phyloP scores from a whole-genome alignment of 2,888 invertebrate species.

The Linyphia triangularis region DNA sequence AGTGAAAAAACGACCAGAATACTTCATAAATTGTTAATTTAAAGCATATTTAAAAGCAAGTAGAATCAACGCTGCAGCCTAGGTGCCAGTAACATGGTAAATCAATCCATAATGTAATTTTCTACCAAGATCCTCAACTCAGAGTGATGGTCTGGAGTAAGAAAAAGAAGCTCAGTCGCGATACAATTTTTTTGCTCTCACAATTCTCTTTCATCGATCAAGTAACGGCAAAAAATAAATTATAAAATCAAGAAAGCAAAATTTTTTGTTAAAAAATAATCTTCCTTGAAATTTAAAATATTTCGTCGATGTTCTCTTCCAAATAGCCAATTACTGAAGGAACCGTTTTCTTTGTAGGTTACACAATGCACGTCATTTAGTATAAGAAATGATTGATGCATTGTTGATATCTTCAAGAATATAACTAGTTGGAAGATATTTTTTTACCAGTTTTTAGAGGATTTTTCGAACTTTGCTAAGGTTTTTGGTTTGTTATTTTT shows the following conservation, averaged over 20 bases:
- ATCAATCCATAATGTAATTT: background rate
- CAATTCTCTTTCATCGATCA: background rate
- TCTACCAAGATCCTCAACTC: background rate
- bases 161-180: background rate
- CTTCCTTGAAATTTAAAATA: background rate
- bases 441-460: background rate
- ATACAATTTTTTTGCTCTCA: background rate
- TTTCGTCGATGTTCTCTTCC: background rate
- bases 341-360: constrained; percentile 1
- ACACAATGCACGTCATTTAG: constrained; percentile 4
- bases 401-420: background rate
- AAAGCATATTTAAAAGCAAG: too few relatives aligned
- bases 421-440: background rate
- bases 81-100: background rate
- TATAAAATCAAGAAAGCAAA: background rate
- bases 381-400: constrained; percentile 7
- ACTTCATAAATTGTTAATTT: background rate
- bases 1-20: too few relatives aligned
- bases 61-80: background rate
- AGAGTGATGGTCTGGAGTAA: too few relatives aligned
- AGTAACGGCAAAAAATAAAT: background rate
- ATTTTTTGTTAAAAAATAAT: background rate
- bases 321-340: constrained; percentile 41
- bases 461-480: background rate
- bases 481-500: background rate